Base-by-base conservation (phyloP, 2,113 vertebrate species). In the Orycteropus afer region DNA sequence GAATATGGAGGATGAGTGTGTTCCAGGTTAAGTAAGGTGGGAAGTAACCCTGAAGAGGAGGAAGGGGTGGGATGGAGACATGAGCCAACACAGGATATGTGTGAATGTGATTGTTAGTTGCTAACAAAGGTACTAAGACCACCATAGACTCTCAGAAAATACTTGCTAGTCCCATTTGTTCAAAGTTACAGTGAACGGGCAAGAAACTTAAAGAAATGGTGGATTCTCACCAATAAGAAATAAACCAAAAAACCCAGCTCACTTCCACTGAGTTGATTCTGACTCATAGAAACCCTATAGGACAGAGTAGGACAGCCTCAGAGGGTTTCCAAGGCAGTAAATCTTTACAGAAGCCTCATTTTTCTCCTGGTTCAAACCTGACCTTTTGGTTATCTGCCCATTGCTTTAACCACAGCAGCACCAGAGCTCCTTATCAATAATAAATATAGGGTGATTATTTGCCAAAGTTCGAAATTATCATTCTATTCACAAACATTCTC, bases 21-120 rank as follows among this genome's bases (percentile, higher is more conserved):
- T 32, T 42, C 10, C 7, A 15, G 71, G 17, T 77, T 13, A 32
- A n/a, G 22, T 57, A 32, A 37, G 18, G 3, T 12, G 13, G 20
- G 11, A 15, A 20, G 32, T 42, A 12, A 80, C 4, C 7, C 9
- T 25, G 37, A 40, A 37, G 25, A 32, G 15, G 7, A 25, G 5
- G 13, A 15, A 10, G 6, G 0, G 15, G 1, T 7, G 32, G 32
- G 17, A 13, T 9, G 32, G 1, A 1, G 0, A 2, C 12, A 1
- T 20, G 18, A 20, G 37, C 13, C 23, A 8, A 32, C n/a, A 11
- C 1, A 20, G 3, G 3, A 32, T 2, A 45, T 22, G 15, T 12
- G 65, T 22, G 15, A 59, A 1, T 1, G 2, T 25, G 29, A 45
- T 32, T 80, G 57, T 47, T n/a, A 67, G 10, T 34, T 63, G 32